Evolutionary conservation across 2,888 invertebrate species (phyloP).

Genomic region (Graphium colonna): DNA sequence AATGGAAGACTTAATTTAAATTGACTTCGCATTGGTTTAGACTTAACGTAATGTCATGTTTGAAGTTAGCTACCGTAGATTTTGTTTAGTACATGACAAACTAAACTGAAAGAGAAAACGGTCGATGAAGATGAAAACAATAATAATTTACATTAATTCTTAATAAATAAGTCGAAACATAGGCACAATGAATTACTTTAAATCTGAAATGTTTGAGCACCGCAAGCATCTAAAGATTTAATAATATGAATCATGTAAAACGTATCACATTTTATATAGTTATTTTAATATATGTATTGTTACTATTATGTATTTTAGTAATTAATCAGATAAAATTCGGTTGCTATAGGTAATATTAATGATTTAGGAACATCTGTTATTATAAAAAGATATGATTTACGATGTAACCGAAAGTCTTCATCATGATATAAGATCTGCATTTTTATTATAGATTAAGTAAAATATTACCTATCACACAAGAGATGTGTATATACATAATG

Average conservation of each 20-base stretch:
- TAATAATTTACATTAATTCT: slow-evolving; percentile 7
- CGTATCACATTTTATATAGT: slow-evolving; percentile 16
- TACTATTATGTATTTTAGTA: not conserved
- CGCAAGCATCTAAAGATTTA: slow-evolving; percentile 7
- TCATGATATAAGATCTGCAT: slow-evolving; percentile 6
- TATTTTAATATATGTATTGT: slow-evolving; percentile 1
- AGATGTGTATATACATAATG: slow-evolving; percentile 17
- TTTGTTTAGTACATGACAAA: slow-evolving; percentile 28
- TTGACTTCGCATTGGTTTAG: slow-evolving; percentile 44
- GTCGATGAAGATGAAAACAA: not conserved
- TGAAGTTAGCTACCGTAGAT: slow-evolving; percentile 30
- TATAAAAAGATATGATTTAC: not conserved
- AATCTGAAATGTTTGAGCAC: slow-evolving; percentile 16
- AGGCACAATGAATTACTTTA: not conserved
- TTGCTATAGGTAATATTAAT: not conserved
- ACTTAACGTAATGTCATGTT: slow-evolving; percentile 29
- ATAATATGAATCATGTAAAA: not conserved
- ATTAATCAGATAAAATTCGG: not conserved
- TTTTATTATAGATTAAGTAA: slow-evolving; percentile 12
- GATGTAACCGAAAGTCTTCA: not conserved
- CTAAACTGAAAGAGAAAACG: slow-evolving; percentile 21
- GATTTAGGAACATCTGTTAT: slow-evolving; percentile 12
- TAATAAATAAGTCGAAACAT: slow-evolving; percentile 13
- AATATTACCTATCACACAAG: slow-evolving; percentile 14
- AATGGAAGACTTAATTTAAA: slow-evolving; percentile 57